phyloP scores from a whole-genome alignment of 2,113 vertebrate species.

The Octodon degus region DNA sequence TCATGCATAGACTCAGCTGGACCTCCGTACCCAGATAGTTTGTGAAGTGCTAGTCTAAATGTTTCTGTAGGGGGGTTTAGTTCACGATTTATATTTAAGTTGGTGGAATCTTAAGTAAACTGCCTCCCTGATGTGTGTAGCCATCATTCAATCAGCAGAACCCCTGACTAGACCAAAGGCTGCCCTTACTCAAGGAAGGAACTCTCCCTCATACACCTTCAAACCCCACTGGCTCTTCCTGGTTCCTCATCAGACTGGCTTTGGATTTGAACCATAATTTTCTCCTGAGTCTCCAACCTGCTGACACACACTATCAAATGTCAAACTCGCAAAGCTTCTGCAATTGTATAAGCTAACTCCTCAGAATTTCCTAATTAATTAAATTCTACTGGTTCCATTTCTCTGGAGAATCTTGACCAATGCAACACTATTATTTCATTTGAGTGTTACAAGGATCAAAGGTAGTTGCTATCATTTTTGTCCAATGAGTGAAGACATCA shows the following conservation, averaged over 20 bases:
- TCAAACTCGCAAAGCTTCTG: neutral
- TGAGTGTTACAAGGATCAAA: neutral
- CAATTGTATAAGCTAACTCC: neutral
- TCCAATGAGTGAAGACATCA: neutral
- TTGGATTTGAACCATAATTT: neutral
- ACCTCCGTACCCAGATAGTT: neutral
- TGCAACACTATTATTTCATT: neutral
- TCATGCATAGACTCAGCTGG: neutral
- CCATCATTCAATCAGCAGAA: neutral
- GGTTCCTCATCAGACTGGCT: neutral
- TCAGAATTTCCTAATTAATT: neutral
- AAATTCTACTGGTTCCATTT: neutral
- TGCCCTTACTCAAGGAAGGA: neutral
- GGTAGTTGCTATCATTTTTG: neutral
- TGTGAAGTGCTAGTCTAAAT: neutral
- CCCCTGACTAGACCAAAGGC: neutral
- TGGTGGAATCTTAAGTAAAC: neutral
- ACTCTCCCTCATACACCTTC: neutral
- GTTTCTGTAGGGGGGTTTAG: neutral
- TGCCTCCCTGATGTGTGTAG: neutral
- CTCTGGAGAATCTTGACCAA: neutral
- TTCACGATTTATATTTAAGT: neutral
- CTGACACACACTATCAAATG: neutral
- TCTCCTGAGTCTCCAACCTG: neutral
- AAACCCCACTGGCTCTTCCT: neutral